These are phyloP conservation scores for Heliornis fulica DNA, from an alignment of 2,113 vertebrate genomes.

Conservation along the genomic window DNA sequence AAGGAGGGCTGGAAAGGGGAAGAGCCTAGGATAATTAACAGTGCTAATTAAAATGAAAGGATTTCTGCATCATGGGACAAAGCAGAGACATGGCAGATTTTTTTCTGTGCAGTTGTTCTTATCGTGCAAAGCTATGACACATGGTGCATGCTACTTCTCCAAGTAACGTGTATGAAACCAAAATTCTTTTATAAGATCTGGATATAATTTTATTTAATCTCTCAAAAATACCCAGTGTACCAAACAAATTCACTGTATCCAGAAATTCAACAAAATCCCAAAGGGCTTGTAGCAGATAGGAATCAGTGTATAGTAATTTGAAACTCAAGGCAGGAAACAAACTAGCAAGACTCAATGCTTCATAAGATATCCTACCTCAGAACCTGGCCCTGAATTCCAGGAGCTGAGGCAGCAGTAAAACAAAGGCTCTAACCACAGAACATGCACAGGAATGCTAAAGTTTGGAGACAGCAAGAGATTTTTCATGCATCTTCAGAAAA, in stretches of 20 bases:
- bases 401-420: neutral
- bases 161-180: neutral
- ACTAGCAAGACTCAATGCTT: neutral
- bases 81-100: neutral
- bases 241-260: neutral
- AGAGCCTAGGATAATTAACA: neutral
- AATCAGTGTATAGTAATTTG: neutral
- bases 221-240: neutral
- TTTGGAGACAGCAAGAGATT: neutral
- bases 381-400: neutral
- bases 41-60: neutral
- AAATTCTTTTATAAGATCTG: neutral
- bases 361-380: neutral
- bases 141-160: fast-evolving
- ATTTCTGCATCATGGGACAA: neutral
- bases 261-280: neutral
- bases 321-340: neutral
- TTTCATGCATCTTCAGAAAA: too few species aligned
- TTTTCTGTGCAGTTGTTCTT: neutral
- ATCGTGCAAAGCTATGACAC: neutral
- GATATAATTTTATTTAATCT: neutral
- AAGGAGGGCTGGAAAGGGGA: neutral
- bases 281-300: neutral
- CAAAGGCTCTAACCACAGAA: neutral
- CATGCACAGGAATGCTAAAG: neutral